A percentile compares a stretch with the other conserved stretches of the same genome.
phyloP scores from a whole-genome alignment of 2,888 invertebrate species.

The Temnothorax unifasciatus region DNA sequence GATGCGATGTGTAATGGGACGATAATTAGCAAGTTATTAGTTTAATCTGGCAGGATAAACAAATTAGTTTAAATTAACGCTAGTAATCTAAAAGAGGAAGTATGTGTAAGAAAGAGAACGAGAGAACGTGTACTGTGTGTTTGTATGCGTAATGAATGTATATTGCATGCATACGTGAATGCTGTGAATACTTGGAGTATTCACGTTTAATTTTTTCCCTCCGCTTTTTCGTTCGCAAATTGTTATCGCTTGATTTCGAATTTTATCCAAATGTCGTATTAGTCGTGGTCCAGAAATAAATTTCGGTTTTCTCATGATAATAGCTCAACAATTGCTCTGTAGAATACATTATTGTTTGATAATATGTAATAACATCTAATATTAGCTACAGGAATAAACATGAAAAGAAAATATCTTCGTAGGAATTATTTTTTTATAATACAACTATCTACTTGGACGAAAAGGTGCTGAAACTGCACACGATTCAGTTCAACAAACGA shows the following conservation, averaged over 20 bases:
- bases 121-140: conserved; percentile 4
- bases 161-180: neutral
- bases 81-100: conserved; percentile 35
- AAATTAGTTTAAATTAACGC: conserved; percentile 22
- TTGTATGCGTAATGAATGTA: conserved; percentile 29
- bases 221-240: conserved; percentile 36
- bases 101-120: conserved; percentile 30
- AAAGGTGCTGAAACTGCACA: conserved; percentile 1
- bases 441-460: neutral
- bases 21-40: conserved; percentile 61
- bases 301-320: conserved; percentile 41
- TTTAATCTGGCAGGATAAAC: conserved; percentile 57
- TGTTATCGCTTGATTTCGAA: conserved; percentile 34
- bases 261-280: conserved; percentile 41
- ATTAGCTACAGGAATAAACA: conserved; percentile 39
- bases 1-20: conserved; percentile 40
- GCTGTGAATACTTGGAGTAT: conserved; percentile 36
- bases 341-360: conserved; percentile 46
- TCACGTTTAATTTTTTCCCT: conserved; percentile 61
- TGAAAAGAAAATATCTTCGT: conserved; percentile 28
- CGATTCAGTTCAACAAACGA: neutral
- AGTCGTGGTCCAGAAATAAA: conserved; percentile 37
- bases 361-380: conserved; percentile 43
- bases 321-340: conserved; percentile 44
- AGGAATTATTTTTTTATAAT: conserved; percentile 26